Evolutionary conservation across 2,113 vertebrate genomes (phyloP), one percentile per base, ranked within the genome.

Genomic region (Pseudolaguvia tuberculata): DNA sequence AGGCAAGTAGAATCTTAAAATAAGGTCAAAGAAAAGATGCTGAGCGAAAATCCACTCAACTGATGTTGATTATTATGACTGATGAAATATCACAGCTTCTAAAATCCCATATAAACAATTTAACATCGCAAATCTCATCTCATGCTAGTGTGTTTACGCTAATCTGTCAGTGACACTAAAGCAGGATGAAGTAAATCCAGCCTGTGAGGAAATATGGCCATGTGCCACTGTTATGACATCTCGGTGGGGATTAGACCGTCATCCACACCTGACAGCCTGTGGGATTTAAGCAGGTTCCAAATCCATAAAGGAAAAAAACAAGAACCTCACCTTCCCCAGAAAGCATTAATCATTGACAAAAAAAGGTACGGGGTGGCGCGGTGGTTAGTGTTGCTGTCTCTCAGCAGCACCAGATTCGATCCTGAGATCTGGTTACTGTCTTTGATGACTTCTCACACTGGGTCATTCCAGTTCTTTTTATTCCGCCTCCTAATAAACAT

Each of bases 221-320:
- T 27, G 57, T 63, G 59, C 63, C 73, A 66, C 73, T 50, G 29
- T 53, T 29, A 75, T 65, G 35, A 10, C 39, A 56, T 31, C 55
- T 48, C 17, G 2, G n/a, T 31, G 66, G 70, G 63, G 50, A 75
- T 63, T 68, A 77, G 79, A 73, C 70, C 62, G 31, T 31, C 79
- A 77, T 70, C 56, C 70, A 50, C 47, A 29, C 47, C 62, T 56
- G 62, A 58, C 69, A 76, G 71, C 55, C 70, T 77, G 50, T 2
- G 3, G 61, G 53, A 58, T 58, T 50, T 74, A 59, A 63, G 61
- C 39, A 73, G 58, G 70, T 73, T 56, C 67, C 76, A 80, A 72
- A 21, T 42, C 29, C 52, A 23, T 39, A 35, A 35, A 13, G 1
- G 35, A 63, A 47, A n/a, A 58, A 73, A 73, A 69, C 70, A 73